Evolutionary conservation across 2,888 invertebrate genomes (phyloP).

Genomic region (Drosophila quinaria): DNA sequence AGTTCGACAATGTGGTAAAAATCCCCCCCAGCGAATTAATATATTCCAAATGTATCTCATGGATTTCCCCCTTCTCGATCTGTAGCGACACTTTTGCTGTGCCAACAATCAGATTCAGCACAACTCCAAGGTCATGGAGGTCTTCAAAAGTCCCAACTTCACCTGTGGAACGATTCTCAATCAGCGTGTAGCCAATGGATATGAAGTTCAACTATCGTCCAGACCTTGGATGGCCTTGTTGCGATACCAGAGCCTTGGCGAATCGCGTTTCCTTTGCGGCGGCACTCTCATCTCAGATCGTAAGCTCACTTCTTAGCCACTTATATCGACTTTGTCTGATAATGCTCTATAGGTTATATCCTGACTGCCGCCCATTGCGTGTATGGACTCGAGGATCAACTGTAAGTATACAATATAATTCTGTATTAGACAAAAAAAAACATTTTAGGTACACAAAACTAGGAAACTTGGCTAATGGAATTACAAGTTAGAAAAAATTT

Average conservation of each 20-base stretch:
- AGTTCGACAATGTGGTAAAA: slow-evolving; percentile 56
- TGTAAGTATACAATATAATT: slow-evolving; percentile 56
- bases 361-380: slow-evolving; percentile 80
- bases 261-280: slow-evolving; percentile 69
- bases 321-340: not conserved
- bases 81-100: slow-evolving; percentile 77
- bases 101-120: slow-evolving; percentile 63
- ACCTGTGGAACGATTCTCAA: slow-evolving; percentile 61
- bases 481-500: too few relatives aligned
- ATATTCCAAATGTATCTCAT: not conserved
- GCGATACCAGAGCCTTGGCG: slow-evolving; percentile 53
- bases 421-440: too few relatives aligned
- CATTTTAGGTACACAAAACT: too few relatives aligned
- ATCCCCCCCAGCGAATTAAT: not conserved
- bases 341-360: slow-evolving; percentile 60
- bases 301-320: slow-evolving; percentile 20
- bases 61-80: not conserved
- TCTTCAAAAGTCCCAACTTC: slow-evolving; percentile 50
- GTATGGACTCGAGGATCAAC: slow-evolving; percentile 43
- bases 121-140: slow-evolving; percentile 65
- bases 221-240: slow-evolving; percentile 79
- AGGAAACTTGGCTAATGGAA: too few relatives aligned
- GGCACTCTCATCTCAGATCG: slow-evolving; percentile 72
- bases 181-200: slow-evolving; percentile 68
- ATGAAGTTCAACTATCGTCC: slow-evolving; percentile 70